Percentiles rank a stretch among this genome's conserved stretches.
Conservation (phyloP, 1,140 invertebrate genomes). For the Mamestra configurata region DNA sequence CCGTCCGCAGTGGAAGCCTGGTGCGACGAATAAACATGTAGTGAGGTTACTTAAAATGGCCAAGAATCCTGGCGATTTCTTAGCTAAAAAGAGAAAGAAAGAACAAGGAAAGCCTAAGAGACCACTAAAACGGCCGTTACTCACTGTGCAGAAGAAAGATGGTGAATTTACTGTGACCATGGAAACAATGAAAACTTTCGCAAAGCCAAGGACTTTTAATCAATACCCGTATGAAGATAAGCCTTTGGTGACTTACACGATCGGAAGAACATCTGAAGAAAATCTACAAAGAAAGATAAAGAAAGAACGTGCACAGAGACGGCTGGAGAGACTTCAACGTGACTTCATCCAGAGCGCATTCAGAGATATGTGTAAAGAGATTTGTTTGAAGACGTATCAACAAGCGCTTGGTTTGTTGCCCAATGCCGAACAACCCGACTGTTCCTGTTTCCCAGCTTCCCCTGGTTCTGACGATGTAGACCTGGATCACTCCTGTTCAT, state of each 20-base stretch:
- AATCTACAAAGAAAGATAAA: conserved; percentile 74
- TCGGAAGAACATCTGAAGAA: conserved; percentile 82
- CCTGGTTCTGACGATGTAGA: conserved; percentile 65
- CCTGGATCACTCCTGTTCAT: conserved; percentile 75
- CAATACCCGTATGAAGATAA: conserved; percentile 84
- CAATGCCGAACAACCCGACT: conserved; percentile 73
- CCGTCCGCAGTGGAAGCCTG: conserved; percentile 79
- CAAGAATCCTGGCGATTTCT: conserved; percentile 71
- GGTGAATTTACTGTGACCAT: conserved; percentile 82
- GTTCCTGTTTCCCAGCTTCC: conserved; percentile 72
- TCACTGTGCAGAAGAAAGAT: conserved; percentile 78
- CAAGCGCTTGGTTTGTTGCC: conserved; percentile 80
- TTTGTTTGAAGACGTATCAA: conserved; percentile 83
- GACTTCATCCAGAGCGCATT: conserved; percentile 81
- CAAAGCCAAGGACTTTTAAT: conserved; percentile 74
- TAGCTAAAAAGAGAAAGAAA: conserved; percentile 76
- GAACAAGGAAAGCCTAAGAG: conserved; percentile 70
- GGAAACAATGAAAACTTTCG: conserved; percentile 82
- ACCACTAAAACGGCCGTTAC: conserved; percentile 75
- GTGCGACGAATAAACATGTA: conserved; percentile 80
- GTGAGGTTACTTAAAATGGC: conserved; percentile 76
- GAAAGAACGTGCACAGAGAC: conserved; percentile 73
- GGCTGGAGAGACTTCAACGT: conserved; percentile 76
- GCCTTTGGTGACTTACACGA: conserved; percentile 74
- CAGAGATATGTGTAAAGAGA: conserved; percentile 80